phyloP scores from a whole-genome alignment of 2,888 invertebrate genomes.

The Endomychus coccineus region DNA sequence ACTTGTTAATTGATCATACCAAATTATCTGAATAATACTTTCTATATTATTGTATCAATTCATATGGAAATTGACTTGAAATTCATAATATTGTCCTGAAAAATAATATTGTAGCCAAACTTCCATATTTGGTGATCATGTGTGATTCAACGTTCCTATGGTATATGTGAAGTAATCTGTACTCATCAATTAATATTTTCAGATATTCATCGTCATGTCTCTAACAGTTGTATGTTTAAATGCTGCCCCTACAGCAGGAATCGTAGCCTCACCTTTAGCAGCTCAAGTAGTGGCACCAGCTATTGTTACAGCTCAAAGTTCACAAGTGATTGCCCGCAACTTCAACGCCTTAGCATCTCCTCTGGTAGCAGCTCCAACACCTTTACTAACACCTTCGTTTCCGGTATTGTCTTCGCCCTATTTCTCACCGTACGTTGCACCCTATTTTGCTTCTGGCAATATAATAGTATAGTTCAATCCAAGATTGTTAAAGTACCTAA shows the following conservation, averaged over 20 bases:
- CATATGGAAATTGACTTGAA: too few species aligned
- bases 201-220: slow-evolving; percentile 6
- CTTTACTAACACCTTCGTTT: slow-evolving; percentile 15
- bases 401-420: slow-evolving; percentile 6
- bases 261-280: slow-evolving; percentile 21
- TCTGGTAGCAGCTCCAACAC: slow-evolving; percentile 30
- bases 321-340: slow-evolving; percentile 56
- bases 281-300: slow-evolving; percentile 33
- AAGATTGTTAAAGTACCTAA: too few species aligned
- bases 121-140: too few species aligned
- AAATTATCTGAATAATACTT: too few species aligned
- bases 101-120: too few species aligned
- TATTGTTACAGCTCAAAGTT: slow-evolving; percentile 58
- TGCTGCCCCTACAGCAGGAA: slow-evolving; percentile 11
- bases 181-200: neutral
- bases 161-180: too few species aligned
- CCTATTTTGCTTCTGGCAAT: slow-evolving; percentile 10
- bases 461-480: too few species aligned
- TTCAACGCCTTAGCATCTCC: slow-evolving; percentile 52
- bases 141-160: too few species aligned
- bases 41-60: too few species aligned
- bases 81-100: too few species aligned
- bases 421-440: slow-evolving; percentile 2
- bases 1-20: too few species aligned
- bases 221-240: slow-evolving; percentile 4